Base-by-base conservation (phyloP, 2,797 vertebrate species). In the Decapterus maruadsi region DNA sequence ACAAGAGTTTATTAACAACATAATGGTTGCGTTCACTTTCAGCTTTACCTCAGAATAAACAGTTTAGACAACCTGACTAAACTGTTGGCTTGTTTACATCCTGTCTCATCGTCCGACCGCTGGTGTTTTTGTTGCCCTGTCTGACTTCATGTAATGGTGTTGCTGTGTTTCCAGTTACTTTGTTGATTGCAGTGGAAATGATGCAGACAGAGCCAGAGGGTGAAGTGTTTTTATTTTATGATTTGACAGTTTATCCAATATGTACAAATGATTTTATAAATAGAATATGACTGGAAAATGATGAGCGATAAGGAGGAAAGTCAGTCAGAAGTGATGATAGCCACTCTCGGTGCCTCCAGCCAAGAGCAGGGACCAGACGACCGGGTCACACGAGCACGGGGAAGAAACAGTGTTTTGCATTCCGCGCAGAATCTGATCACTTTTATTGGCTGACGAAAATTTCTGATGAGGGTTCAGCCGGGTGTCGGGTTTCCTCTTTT, bases 401-500 rank as follows among this genome's bases (percentile, higher is more conserved):
- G 17, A 22, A 66, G 68, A 87, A 72, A 70, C 65, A 0, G 40
- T 62, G 87, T 57, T 80, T 79, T 55, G 82, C 83, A 80, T 92
- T 89, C 84, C 77, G 26, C 14, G 22, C 69, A 81, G 82, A 92
- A 92, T 92, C 64, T 43, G 92, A 93, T 79, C 85, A 83, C 85
- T 91, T 93, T 92, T 94, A 93, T 85, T 88, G 83, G 70, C 85
- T 91, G 91, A 67, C 54, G 26, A 48, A 48, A 80, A 78, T 69
- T 46, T 65, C 53, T 48, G 31, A 70, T 29, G 26, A 14, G 5
- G 57, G 64, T 65, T 67, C 56, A 50, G 19, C 34, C 31, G 3
- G 63, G 81, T 19, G 50, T 91, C 77, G 5, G 42, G 77, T 92
- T 86, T 78, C 81, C 60, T 55, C 64, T 66, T 78, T 56, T 81